Evolutionary conservation across 2,113 vertebrate species (phyloP).

Genomic region (Onychostruthus taczanowskii): DNA sequence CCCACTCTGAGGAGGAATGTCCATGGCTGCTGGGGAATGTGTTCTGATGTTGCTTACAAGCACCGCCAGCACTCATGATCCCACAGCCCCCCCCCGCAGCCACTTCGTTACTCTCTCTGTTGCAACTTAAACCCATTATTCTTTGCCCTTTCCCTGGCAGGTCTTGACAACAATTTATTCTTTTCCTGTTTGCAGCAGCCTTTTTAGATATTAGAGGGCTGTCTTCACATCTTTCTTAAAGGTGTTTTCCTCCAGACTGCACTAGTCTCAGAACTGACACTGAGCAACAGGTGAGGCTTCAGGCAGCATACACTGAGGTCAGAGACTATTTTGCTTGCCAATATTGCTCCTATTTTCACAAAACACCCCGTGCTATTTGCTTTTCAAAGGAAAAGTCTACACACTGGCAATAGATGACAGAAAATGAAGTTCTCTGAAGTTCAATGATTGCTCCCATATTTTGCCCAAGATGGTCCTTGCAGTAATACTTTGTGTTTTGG

Average conservation of each 20-base stretch:
- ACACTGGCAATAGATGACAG: background rate
- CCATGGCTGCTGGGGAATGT: rapidly evolving
- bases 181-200: background rate
- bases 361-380: background rate
- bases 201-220: background rate
- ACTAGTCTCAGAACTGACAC: background rate
- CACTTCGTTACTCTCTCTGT: background rate
- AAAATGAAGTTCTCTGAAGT: background rate
- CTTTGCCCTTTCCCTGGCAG: background rate
- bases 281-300: background rate
- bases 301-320: background rate
- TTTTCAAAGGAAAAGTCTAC: background rate
- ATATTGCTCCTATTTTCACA: background rate
- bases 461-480: background rate
- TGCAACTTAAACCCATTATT: background rate
- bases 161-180: background rate
- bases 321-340: background rate
- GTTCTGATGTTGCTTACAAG: background rate
- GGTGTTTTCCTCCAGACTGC: background rate
- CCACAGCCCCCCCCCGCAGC: background rate
- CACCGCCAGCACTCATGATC: rapidly evolving
- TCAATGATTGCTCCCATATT: background rate
- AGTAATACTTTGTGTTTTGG: background rate
- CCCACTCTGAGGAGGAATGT: background rate
- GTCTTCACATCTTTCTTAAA: background rate